Conservation (phyloP, 2,888 invertebrate species). For the Nemotelus nigrinus region DNA sequence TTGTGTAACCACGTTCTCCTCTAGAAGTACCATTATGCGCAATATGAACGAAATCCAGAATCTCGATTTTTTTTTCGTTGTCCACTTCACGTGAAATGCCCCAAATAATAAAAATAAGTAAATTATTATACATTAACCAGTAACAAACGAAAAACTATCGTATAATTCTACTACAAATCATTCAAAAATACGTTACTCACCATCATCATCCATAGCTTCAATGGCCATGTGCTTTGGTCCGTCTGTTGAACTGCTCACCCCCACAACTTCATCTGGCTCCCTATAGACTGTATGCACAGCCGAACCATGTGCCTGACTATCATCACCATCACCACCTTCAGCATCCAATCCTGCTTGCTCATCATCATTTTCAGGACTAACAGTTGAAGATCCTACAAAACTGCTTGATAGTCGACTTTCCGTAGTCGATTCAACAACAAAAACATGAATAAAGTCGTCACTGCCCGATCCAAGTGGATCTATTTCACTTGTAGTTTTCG, state of each 20-base stretch:
- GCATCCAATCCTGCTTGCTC: slow-evolving; percentile 28
- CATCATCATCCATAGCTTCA: slow-evolving; percentile 18
- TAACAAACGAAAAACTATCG: no score
- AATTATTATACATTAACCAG: no score
- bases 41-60: no score
- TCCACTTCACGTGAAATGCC: no score
- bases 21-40: no score
- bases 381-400: slow-evolving; percentile 9
- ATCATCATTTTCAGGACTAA: slow-evolving; percentile 28
- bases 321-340: neutral
- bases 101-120: no score
- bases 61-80: no score
- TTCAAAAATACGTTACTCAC: neutral
- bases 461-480: slow-evolving; percentile 61
- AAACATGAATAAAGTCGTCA: slow-evolving; percentile 57
- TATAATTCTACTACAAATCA: no score
- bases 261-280: neutral
- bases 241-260: slow-evolving; percentile 39
- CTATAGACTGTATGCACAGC: slow-evolving; percentile 15
- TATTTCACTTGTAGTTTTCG: slow-evolving; percentile 49
- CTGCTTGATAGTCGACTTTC: neutral
- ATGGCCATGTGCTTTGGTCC: slow-evolving; percentile 26
- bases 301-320: slow-evolving; percentile 29
- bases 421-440: slow-evolving; percentile 26
- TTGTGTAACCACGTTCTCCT: no score